A percentile compares a stretch with the other conserved stretches of the same genome.
These are phyloP conservation scores for Momotus momota DNA, from an alignment of 2,797 vertebrate genomes.

Conservation along the genomic window DNA sequence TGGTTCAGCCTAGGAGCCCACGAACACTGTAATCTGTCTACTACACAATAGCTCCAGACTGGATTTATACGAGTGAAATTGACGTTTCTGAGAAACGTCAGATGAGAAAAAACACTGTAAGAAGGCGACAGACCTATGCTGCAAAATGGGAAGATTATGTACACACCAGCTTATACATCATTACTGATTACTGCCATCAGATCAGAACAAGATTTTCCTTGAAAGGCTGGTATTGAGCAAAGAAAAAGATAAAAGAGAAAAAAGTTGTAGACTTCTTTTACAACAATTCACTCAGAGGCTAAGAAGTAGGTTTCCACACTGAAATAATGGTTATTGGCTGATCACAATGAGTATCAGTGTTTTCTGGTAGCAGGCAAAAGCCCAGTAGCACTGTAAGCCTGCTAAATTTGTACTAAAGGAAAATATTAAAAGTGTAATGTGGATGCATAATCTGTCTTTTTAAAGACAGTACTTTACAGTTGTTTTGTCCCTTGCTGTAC, in stretches of 20 bases:
- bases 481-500: not conserved
- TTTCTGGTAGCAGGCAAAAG: not conserved
- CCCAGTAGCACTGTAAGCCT: not conserved
- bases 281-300: not conserved
- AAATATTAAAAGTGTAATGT: not conserved
- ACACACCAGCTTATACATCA: not conserved
- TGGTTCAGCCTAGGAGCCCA: not conserved
- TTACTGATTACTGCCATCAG: not conserved
- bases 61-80: conserved; percentile 16
- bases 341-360: not conserved
- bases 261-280: not conserved
- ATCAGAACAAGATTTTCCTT: conserved; percentile 7
- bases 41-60: conserved; percentile 4
- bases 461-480: not conserved
- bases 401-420: not conserved
- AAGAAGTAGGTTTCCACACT: not conserved
- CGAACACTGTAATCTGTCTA: not conserved
- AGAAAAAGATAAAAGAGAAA: not conserved
- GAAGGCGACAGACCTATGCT: not conserved
- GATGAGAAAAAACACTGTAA: conserved; percentile 3
- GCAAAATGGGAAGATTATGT: not conserved
- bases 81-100: conserved; percentile 51
- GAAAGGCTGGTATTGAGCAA: not conserved
- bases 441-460: not conserved
- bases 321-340: not conserved